Evolutionary conservation across 1,140 invertebrate species (phyloP).

Genomic region (Metopolophium dirhodum): DNA sequence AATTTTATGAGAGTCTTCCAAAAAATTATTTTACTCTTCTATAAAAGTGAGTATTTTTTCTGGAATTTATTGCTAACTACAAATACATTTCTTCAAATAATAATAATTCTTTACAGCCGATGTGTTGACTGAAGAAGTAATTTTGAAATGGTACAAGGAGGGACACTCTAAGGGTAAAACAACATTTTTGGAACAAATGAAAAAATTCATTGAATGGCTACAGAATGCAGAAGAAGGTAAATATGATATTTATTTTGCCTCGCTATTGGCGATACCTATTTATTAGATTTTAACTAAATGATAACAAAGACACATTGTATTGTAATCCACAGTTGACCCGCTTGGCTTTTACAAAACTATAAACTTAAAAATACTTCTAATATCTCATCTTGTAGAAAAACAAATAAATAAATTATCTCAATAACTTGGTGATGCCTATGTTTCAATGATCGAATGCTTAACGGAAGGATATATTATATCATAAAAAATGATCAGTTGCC

Average conservation of each 20-base stretch:
- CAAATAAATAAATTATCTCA: too few species aligned
- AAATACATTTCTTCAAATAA: neutral
- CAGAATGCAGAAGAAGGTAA: constrained; percentile 91
- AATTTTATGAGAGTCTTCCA: constrained; percentile 98
- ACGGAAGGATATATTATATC: neutral
- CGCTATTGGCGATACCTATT: neutral
- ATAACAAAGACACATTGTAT: neutral
- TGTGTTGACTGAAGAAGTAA: constrained; percentile 89
- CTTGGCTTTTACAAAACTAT: neutral
- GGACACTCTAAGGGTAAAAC: constrained; percentile 94
- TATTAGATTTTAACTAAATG: neutral
- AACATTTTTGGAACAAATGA: constrained; percentile 97
- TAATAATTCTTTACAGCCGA: constrained; percentile 68
- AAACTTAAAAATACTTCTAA: too few species aligned
- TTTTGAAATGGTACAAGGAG: constrained; percentile 93
- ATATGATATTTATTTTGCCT: neutral
- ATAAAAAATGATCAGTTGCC: constrained; percentile 9
- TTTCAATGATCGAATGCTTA: constrained; percentile 40
- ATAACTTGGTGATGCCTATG: constrained; percentile 41
- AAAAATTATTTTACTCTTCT: constrained; percentile 94
- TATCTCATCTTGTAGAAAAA: too few species aligned
- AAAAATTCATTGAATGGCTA: constrained; percentile 95
- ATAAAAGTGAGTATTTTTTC: constrained; percentile 76
- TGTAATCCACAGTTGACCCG: neutral
- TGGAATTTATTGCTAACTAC: neutral